Evolutionary conservation across 2,113 vertebrate genomes (phyloP), one percentile per base, ranked within the genome.

Genomic region (Paraplagusia blochii): DNA sequence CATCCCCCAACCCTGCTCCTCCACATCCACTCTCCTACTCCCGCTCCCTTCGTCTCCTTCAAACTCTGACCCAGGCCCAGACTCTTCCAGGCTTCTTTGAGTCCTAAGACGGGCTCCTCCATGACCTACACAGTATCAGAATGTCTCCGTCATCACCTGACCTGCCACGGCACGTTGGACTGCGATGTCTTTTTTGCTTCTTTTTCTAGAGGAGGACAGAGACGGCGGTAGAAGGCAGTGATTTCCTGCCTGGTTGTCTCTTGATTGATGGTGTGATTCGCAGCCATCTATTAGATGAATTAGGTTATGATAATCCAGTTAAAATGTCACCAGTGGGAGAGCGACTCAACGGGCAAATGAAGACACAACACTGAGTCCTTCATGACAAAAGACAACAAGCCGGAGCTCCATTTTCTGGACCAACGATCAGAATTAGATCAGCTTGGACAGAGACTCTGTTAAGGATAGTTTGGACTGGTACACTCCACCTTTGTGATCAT

Each of bases 301-400:
- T 71, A 73, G 70, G 66, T 84, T 83, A 82, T 70, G 49, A 58
- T 82, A 74, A 86, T 83, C 58, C 48, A 57, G 68, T 85, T 83
- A 72, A 58, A 80, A 55, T 63, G 39, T 53, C 8, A 47, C 52
- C 47, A 47, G 67, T 35, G 56, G 44, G 11, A 40, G 38, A 40
- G 9, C 38, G 7, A 35, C 35, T 60, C 44, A 38, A 44, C 33
- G 34, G 44, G 29, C 16, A 53, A 48, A 52, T 45, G 39, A 53
- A 66, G 58, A 55, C 19, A 39, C 11, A 3, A 7, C 8, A 6
- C 33, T 11, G 16, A 11, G 36, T 29, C 51, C 22, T 38, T 46
- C 57, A 61, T 7, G 22, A 12, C 10, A 40, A 12, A 40, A 13
- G 1, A 11, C 10, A 40, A 4, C 9, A 13, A 4, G 38, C 13